A percentile compares a stretch with the other conserved stretches of the same genome.
Evolutionary conservation across 2,888 invertebrate genomes (phyloP).

Genomic region (Drosophila fungiperda): DNA sequence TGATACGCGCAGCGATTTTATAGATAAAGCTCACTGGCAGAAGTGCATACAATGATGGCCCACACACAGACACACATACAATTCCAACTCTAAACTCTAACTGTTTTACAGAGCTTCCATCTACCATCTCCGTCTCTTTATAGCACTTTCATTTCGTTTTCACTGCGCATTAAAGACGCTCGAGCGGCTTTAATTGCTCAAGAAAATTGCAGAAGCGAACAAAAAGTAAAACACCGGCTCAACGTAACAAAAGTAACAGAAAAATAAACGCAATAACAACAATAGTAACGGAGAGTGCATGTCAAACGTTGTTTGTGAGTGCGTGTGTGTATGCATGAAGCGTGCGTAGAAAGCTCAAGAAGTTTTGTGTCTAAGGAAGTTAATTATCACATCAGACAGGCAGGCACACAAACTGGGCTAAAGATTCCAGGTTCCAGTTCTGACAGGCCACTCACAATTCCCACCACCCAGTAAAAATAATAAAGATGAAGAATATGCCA

Average conservation of each 20-base stretch:
- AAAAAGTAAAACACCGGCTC: slow-evolving; percentile 51
- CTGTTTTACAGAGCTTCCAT: slow-evolving; percentile 31
- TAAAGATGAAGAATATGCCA: background rate
- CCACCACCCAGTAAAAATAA: slow-evolving; percentile 5
- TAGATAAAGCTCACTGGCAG: slow-evolving; percentile 47
- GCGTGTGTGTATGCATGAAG: slow-evolving; percentile 15
- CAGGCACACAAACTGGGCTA: background rate
- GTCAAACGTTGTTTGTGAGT: slow-evolving; percentile 27
- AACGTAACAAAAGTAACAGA: slow-evolving; percentile 51
- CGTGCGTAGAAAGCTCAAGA: slow-evolving; percentile 63
- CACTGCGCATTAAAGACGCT: slow-evolving; percentile 78
- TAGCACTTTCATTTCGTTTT: slow-evolving; percentile 77
- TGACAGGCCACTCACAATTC: slow-evolving; percentile 6
- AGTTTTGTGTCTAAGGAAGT: slow-evolving; percentile 45
- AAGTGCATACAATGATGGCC: slow-evolving; percentile 40
- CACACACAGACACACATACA: slow-evolving; percentile 5
- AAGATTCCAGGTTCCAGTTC: background rate
- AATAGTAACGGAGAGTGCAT: slow-evolving; percentile 21
- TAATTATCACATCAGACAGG: slow-evolving; percentile 31
- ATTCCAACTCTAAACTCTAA: slow-evolving; percentile 45
- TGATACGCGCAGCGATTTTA: slow-evolving; percentile 68
- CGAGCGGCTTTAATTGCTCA: slow-evolving; percentile 74
- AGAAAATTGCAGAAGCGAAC: slow-evolving; percentile 54
- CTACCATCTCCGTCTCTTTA: slow-evolving; percentile 46
- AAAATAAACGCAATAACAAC: slow-evolving; percentile 18